Conservation (phyloP, 2,888 invertebrate species). For the Papilio gigon region DNA sequence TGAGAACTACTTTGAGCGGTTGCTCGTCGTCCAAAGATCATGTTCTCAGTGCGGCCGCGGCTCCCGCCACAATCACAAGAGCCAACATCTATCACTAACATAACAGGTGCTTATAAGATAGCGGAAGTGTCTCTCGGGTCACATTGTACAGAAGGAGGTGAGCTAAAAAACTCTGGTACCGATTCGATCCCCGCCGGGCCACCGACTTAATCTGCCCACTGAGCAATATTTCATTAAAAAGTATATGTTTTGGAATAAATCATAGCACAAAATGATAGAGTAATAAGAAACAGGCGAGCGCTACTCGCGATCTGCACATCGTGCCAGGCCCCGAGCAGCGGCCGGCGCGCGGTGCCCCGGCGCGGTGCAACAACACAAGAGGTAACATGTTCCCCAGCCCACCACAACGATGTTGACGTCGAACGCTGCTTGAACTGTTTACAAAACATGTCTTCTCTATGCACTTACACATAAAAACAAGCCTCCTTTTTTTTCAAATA, state of each 20-base stretch:
- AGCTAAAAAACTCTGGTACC: background rate
- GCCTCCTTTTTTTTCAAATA: background rate
- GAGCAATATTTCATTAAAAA: background rate
- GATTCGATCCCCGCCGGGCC: background rate
- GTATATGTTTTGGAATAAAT: background rate
- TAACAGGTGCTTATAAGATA: constrained; percentile 57
- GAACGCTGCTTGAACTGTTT: constrained; percentile 52
- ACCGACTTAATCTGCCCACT: background rate
- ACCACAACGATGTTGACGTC: constrained; percentile 40
- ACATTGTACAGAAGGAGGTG: constrained; percentile 16
- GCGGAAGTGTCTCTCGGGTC: constrained; percentile 47
- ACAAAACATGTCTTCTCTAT: background rate
- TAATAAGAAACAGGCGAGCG: background rate
- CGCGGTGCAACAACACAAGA: background rate
- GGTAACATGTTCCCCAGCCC: constrained; percentile 43
- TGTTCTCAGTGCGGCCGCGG: constrained; percentile 44
- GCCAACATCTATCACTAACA: constrained; percentile 60
- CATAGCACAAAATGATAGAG: background rate
- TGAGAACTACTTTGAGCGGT: constrained; percentile 38
- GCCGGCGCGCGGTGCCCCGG: background rate
- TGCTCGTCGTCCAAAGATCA: background rate
- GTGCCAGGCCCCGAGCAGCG: too few species aligned
- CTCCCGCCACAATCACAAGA: constrained; percentile 54
- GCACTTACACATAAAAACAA: background rate
- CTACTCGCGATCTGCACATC: background rate